These are phyloP conservation scores for Atractosteus spatula DNA, from an alignment of 2,113 vertebrate genomes.

Conservation along the genomic window DNA sequence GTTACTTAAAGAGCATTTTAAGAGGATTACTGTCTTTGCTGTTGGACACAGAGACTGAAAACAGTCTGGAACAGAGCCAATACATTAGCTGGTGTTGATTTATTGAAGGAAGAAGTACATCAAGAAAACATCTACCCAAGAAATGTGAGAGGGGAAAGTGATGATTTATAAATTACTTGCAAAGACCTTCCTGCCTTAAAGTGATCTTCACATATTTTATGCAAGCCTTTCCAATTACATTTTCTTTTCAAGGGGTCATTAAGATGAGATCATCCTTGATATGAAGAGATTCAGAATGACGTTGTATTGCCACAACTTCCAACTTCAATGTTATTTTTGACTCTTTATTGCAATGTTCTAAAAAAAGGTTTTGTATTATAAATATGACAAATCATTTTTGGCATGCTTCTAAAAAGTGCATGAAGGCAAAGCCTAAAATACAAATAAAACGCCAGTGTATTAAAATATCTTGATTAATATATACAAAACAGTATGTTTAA, in stretches of 20 bases:
- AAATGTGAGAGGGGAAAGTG: constrained; percentile 17
- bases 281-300: neutral
- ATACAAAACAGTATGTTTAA: no score
- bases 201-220: constrained; percentile 17
- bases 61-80: constrained; percentile 36
- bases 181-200: constrained; percentile 11
- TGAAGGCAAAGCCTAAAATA: no score
- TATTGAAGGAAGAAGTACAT: constrained; percentile 45
- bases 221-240: neutral
- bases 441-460: no score
- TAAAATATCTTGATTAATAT: no score
- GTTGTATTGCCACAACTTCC: constrained; percentile 6
- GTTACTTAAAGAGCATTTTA: constrained; percentile 54
- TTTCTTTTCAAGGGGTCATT: constrained; percentile 5
- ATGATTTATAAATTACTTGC: constrained; percentile 36
- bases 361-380: no score
- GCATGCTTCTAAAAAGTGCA: no score
- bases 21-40: constrained; percentile 46
- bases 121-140: constrained; percentile 40
- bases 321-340: constrained; percentile 16
- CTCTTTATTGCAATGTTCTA: no score
- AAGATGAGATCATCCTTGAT: constrained; percentile 11
- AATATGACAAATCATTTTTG: no score
- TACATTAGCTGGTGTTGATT: constrained; percentile 44
- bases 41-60: constrained; percentile 11